Percentiles rank a stretch among this genome's conserved stretches.
Conservation (phyloP, 2,113 vertebrate genomes). For the Gopherus evgoodei region DNA sequence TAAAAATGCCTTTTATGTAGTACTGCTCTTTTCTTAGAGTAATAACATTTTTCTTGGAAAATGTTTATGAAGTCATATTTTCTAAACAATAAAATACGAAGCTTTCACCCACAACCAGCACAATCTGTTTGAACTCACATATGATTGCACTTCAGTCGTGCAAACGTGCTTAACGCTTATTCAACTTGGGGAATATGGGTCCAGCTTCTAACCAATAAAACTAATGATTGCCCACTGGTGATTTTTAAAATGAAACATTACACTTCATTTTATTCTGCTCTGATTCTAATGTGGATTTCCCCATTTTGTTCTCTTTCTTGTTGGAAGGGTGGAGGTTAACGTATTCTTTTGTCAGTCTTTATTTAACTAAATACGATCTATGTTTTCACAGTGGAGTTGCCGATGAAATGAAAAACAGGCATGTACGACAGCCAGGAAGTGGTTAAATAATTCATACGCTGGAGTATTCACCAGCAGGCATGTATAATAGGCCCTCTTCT, state of each 20-base stretch:
- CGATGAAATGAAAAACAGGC: constrained; percentile 25
- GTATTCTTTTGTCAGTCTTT: constrained; percentile 34
- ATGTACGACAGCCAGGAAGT: constrained; percentile 48
- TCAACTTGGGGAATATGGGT: constrained; percentile 6
- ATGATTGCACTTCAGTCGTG: constrained; percentile 22
- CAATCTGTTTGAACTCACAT: constrained; percentile 56
- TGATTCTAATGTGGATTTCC: not conserved
- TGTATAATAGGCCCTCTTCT: not conserved
- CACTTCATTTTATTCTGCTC: constrained; percentile 9
- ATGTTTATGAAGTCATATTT: not conserved
- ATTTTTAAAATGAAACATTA: constrained; percentile 15
- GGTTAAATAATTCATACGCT: not conserved
- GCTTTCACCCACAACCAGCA: constrained; percentile 4
- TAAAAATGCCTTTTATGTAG: not conserved
- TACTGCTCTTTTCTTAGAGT: not conserved
- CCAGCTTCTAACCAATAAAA: constrained; percentile 56
- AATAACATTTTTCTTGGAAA: not conserved
- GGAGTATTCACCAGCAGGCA: not conserved
- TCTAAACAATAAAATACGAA: constrained; percentile 25
- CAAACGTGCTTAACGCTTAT: not conserved
- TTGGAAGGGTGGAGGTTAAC: not conserved
- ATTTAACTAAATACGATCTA: constrained; percentile 51
- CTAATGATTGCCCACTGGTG: constrained; percentile 11
- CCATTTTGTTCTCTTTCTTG: not conserved
- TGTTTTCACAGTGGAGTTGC: constrained; percentile 40